Conservation (phyloP, 2,113 vertebrate species). For the Sebastes schlegelii region DNA sequence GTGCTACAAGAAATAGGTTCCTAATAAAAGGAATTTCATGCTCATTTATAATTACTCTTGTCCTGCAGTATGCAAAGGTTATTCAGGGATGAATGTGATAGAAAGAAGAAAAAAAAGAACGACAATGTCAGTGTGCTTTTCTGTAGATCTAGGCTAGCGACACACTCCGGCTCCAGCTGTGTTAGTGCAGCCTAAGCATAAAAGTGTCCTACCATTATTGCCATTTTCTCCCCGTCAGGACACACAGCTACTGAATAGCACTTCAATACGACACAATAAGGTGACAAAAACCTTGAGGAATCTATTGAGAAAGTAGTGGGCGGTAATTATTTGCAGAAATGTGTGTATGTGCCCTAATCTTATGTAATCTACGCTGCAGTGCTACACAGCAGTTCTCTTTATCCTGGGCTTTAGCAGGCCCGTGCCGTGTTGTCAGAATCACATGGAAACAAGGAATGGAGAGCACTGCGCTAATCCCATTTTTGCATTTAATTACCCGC, state of each 20-base stretch:
- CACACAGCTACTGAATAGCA: conserved; percentile 17
- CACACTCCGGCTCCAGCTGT: conserved; percentile 22
- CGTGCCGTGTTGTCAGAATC: conserved; percentile 53
- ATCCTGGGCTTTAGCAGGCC: conserved; percentile 56
- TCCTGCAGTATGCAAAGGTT: conserved; percentile 40
- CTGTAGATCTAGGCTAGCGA: conserved; percentile 25
- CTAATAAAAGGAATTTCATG: conserved; percentile 60
- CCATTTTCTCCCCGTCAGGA: conserved; percentile 27
- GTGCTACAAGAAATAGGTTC: conserved; percentile 43
- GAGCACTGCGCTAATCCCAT: conserved; percentile 58
- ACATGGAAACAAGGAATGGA: conserved; percentile 54
- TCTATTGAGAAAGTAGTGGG: conserved; percentile 23
- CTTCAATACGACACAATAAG: conserved; percentile 2
- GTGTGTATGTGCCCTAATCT: conserved; percentile 51
- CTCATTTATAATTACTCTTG: conserved; percentile 44
- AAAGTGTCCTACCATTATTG: conserved; percentile 36
- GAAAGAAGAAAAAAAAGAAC: neutral
- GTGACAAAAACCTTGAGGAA: conserved; percentile 9
- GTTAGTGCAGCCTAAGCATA: conserved; percentile 49
- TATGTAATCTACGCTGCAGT: conserved; percentile 59
- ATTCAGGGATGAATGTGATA: conserved; percentile 25
- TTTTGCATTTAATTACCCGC: conserved; percentile 76
- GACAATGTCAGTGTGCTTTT: conserved; percentile 33
- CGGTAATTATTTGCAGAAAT: conserved; percentile 55
- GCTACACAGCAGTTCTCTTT: conserved; percentile 40